phyloP scores from a whole-genome alignment of 2,797 vertebrate genomes.

The Eospalax fontanierii region DNA sequence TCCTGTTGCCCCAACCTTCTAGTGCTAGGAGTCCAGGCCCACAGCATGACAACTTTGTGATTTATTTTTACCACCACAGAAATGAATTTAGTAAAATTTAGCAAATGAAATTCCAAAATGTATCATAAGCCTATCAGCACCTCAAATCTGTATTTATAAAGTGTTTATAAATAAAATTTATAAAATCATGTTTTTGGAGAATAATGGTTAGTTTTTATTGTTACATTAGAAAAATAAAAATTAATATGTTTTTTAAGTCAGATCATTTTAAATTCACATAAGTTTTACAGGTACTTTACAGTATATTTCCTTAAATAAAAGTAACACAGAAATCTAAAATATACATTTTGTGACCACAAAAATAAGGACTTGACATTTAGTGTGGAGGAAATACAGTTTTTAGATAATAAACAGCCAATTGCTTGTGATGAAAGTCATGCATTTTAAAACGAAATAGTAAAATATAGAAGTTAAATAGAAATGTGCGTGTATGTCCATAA shows the following conservation, averaged over 20 bases:
- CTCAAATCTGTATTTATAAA: neutral
- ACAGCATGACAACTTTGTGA: neutral
- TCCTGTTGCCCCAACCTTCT: neutral
- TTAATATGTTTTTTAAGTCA: neutral
- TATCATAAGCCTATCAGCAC: neutral
- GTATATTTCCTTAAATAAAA: constrained; percentile 78
- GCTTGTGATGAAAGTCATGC: neutral
- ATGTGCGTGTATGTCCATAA: neutral
- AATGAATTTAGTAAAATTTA: constrained; percentile 45
- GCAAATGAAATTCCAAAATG: neutral
- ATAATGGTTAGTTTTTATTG: neutral
- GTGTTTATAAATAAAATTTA: constrained; percentile 27
- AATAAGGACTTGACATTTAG: constrained; percentile 11
- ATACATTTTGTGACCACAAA: constrained; percentile 51
- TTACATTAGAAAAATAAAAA: constrained; percentile 50
- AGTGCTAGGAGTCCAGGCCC: neutral
- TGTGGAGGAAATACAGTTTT: constrained; percentile 33
- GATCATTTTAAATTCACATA: constrained; percentile 53
- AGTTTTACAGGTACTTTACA: constrained; percentile 70
- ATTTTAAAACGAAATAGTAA: constrained; percentile 42
- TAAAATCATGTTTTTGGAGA: constrained; percentile 41
- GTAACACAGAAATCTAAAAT: constrained; percentile 53
- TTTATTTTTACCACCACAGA: constrained; percentile 49
- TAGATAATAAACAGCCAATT: constrained; percentile 16
- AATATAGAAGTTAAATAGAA: constrained; percentile 26